Percentiles rank a stretch among this genome's conserved stretches.
Conservation (phyloP, 1,140 invertebrate species). For the Drosophila erecta region DNA sequence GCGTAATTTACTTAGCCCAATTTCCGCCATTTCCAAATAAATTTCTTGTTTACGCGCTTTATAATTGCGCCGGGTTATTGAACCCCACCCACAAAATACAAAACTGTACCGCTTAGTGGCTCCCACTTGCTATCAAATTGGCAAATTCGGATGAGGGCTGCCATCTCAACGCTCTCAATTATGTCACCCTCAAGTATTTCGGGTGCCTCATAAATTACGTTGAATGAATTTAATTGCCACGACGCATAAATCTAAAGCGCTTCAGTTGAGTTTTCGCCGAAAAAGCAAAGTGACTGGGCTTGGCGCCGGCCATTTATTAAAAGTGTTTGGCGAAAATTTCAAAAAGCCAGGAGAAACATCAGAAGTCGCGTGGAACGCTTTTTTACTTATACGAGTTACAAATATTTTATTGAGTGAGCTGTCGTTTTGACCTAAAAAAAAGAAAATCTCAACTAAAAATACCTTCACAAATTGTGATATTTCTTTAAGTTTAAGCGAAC, state of each 20-base stretch:
- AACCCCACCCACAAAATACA: conserved; percentile 34
- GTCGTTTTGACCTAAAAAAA: too few relatives aligned
- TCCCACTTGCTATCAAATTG: conserved; percentile 5
- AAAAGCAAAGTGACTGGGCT: conserved; percentile 63
- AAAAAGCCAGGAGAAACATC: conserved; percentile 10
- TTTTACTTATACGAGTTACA: neutral
- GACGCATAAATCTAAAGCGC: conserved; percentile 78
- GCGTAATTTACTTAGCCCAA: conserved; percentile 79
- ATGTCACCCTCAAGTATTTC: conserved; percentile 72
- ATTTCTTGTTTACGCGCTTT: conserved; percentile 53
- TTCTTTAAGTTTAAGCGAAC: too few relatives aligned
- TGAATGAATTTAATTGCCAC: conserved; percentile 80
- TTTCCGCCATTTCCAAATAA: conserved; percentile 39
- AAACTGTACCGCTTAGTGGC: conserved; percentile 1
- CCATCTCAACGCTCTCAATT: conserved; percentile 47
- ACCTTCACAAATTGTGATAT: too few relatives aligned
- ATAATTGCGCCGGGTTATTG: conserved; percentile 53
- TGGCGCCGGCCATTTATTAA: conserved; percentile 80
- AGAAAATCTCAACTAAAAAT: too few relatives aligned
- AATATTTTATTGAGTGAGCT: too few relatives aligned
- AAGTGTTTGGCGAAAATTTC: conserved; percentile 58
- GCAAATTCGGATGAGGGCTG: conserved; percentile 8
- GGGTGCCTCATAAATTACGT: conserved; percentile 69
- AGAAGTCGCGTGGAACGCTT: conserved; percentile 12
- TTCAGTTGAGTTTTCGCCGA: conserved; percentile 75